Evolutionary conservation across 2,797 vertebrate species (phyloP).

Genomic region (Hypotaenidia philippensis): DNA sequence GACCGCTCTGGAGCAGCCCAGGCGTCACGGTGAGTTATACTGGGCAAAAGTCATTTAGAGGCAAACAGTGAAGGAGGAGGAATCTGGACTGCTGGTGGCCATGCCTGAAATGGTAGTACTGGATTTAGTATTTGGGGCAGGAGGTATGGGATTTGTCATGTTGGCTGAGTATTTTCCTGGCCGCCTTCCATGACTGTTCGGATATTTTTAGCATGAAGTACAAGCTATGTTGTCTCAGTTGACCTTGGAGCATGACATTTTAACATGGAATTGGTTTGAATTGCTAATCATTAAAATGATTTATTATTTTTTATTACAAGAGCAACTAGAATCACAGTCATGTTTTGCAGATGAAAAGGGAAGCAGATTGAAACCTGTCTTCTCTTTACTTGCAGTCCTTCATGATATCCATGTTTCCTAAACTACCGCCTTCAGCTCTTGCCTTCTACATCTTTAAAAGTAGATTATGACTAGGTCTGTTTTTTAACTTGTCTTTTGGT

Average conservation of each 20-base stretch:
- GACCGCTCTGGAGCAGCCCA: neutral
- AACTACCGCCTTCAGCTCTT: neutral
- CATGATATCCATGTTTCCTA: neutral
- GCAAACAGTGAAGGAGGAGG: neutral
- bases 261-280: constrained; percentile 64
- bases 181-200: constrained; percentile 35
- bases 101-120: constrained; percentile 51
- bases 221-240: constrained; percentile 51
- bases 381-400: neutral
- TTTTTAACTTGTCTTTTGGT: constrained; percentile 31
- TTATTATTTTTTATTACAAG: constrained; percentile 58
- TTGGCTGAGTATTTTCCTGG: constrained; percentile 66
- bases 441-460: neutral
- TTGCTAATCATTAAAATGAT: constrained; percentile 64
- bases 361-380: constrained; percentile 15
- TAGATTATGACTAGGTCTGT: neutral
- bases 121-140: constrained; percentile 64
- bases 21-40: neutral
- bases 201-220: constrained; percentile 67
- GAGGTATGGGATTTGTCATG: constrained; percentile 69
- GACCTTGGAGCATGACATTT: constrained; percentile 71
- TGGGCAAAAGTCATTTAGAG: neutral
- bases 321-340: neutral
- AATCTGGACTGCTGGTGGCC: constrained; percentile 7
- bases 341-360: constrained; percentile 32